Evolutionary conservation across 2,888 invertebrate genomes (phyloP).

Genomic region (Meteorus colon): DNA sequence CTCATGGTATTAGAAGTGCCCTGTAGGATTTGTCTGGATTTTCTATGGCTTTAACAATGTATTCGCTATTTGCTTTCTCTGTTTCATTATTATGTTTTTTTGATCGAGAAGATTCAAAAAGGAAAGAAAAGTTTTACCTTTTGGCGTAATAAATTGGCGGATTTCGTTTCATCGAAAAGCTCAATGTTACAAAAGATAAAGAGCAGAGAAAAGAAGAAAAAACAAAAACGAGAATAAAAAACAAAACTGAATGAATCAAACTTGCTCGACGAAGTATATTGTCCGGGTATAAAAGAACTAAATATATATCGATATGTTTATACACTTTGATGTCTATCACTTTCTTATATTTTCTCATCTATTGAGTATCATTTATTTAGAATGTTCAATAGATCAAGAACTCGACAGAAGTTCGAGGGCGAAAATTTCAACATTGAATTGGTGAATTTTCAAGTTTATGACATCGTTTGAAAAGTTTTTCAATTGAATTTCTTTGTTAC

Average conservation of each 20-base stretch:
- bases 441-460: constrained; percentile 26
- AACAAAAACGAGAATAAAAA: background rate
- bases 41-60: constrained; percentile 12
- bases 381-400: background rate
- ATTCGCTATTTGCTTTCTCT: background rate
- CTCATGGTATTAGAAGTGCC: constrained; percentile 31
- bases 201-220: background rate
- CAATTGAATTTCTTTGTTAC: constrained; percentile 42
- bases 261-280: background rate
- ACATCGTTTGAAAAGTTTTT: constrained; percentile 43
- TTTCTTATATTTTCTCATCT: background rate
- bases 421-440: constrained; percentile 5
- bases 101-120: background rate
- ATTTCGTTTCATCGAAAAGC: background rate
- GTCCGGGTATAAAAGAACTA: background rate
- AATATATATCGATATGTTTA: background rate
- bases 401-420: background rate
- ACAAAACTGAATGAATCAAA: background rate
- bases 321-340: background rate
- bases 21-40: constrained; percentile 34
- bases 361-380: background rate
- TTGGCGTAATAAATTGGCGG: background rate
- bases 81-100: constrained; percentile 6
- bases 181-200: background rate
- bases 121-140: constrained; percentile 19